Conservation (phyloP, 2,797 vertebrate genomes). For the Sebastes steindachneri region DNA sequence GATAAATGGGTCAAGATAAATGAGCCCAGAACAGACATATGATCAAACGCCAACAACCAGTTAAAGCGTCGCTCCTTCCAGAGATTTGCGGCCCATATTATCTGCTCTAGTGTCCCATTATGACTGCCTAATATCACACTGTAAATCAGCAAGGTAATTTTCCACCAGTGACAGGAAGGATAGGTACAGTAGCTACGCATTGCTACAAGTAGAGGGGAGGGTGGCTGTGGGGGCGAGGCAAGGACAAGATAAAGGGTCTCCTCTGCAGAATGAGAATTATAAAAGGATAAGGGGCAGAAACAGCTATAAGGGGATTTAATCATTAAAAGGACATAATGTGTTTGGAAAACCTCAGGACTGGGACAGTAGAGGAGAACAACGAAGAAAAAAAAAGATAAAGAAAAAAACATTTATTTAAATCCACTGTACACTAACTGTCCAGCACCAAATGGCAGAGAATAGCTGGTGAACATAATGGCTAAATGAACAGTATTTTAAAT, state of each 20-base stretch:
- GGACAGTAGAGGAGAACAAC: not conserved
- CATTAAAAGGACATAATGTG: constrained; percentile 44
- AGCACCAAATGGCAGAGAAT: no score
- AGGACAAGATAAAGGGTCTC: constrained; percentile 26
- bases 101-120: constrained; percentile 74
- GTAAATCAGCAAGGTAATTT: constrained; percentile 78
- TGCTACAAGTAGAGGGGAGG: constrained; percentile 9
- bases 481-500: not conserved
- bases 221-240: not conserved
- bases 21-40: constrained; percentile 47
- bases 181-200: constrained; percentile 62
- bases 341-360: not conserved
- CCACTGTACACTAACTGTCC: no score
- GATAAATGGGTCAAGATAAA: constrained; percentile 47
- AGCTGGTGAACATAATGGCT: no score
- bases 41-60: constrained; percentile 66
- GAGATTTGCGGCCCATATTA: constrained; percentile 78
- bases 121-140: constrained; percentile 72
- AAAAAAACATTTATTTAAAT: not conserved
- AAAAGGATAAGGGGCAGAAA: constrained; percentile 11
- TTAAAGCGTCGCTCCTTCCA: constrained; percentile 54
- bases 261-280: constrained; percentile 32
- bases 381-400: not conserved
- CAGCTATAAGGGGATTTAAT: constrained; percentile 11
- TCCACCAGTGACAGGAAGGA: constrained; percentile 66